Evolutionary conservation across 2,113 vertebrate genomes (phyloP).

Genomic region (Platanista minor): DNA sequence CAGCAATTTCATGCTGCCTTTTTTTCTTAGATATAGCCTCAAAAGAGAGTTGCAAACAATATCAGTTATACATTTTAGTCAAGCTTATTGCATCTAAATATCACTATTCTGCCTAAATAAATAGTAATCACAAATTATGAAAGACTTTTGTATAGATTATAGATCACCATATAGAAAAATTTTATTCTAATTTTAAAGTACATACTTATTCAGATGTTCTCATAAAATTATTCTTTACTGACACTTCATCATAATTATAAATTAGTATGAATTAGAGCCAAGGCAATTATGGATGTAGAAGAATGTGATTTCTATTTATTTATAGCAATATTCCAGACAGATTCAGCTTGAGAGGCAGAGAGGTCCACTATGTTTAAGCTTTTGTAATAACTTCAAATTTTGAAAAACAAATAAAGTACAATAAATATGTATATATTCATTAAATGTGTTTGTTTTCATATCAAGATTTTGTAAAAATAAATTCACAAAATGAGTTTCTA

Average conservation of each 20-base stretch:
- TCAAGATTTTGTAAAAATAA: neutral
- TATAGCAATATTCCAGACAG: neutral
- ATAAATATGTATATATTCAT: neutral
- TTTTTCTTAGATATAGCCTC: neutral
- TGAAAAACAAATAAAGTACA: neutral
- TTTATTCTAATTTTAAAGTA: neutral
- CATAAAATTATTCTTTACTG: neutral
- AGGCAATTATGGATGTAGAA: neutral
- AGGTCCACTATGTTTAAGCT: neutral
- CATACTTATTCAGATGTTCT: neutral
- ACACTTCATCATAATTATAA: neutral
- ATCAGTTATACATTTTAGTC: neutral
- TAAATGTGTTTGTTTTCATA: neutral
- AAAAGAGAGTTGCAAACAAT: neutral
- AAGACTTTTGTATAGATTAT: neutral
- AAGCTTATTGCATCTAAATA: neutral
- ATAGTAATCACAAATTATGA: neutral
- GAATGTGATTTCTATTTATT: neutral
- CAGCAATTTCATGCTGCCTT: neutral
- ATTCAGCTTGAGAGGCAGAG: neutral
- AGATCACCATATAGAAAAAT: neutral
- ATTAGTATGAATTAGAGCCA: neutral
- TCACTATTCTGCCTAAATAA: neutral
- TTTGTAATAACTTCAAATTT: neutral
- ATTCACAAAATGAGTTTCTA: neutral